Conservation (phyloP, 2,797 vertebrate species). For the Poeciliopsis infans region DNA sequence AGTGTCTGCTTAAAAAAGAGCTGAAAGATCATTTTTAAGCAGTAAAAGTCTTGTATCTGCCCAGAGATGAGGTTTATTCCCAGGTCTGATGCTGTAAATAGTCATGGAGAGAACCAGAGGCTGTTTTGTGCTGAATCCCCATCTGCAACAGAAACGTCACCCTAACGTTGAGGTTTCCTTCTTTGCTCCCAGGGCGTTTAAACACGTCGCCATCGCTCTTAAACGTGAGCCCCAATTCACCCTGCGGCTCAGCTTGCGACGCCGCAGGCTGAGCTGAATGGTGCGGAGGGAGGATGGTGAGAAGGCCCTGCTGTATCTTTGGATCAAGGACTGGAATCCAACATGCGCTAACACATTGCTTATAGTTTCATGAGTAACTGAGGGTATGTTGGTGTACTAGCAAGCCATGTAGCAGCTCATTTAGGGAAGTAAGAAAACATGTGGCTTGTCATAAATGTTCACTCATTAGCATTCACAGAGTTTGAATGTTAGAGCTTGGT, state of each 20-base stretch:
- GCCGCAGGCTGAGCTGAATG: conserved; percentile 10
- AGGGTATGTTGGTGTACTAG: conserved; percentile 27
- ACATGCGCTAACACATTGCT: conserved; percentile 69
- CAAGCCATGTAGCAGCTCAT: conserved; percentile 64
- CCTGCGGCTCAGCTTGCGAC: neutral
- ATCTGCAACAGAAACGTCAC: conserved; percentile 60
- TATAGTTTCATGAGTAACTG: conserved; percentile 59
- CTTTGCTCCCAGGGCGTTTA: conserved; percentile 54
- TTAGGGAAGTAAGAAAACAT: conserved; percentile 49
- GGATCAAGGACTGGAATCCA: conserved; percentile 61
- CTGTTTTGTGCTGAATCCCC: conserved; percentile 58
- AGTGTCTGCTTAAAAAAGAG: neutral
- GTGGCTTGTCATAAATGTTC: conserved; percentile 46
- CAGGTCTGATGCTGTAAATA: conserved; percentile 72
- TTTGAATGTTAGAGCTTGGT: conserved; percentile 11
- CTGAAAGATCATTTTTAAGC: neutral
- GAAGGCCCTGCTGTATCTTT: conserved; percentile 26
- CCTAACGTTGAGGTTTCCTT: conserved; percentile 65
- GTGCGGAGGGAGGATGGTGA: conserved; percentile 1
- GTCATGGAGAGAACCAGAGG: conserved; percentile 70
- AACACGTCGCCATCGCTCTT: neutral
- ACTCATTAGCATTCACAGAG: conserved; percentile 28
- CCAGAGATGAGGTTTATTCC: conserved; percentile 39
- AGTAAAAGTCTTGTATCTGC: neutral
- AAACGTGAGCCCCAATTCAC: conserved; percentile 8